Evolutionary conservation across 2,113 vertebrate species (phyloP).

Genomic region (Hylia prasina): DNA sequence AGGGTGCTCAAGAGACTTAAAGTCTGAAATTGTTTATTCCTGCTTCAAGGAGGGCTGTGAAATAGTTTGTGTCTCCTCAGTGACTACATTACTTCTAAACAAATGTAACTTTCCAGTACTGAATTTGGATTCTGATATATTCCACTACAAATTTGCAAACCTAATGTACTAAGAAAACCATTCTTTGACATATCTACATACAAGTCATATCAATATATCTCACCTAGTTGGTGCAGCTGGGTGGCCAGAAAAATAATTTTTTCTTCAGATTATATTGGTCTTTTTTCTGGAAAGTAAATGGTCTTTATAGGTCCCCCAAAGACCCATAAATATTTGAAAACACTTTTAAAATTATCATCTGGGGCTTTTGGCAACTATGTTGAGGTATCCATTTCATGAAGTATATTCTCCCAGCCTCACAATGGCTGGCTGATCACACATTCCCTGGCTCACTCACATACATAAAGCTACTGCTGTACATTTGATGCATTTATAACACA

Average conservation of each 20-base stretch:
- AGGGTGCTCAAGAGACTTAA: background rate
- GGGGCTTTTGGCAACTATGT: background rate
- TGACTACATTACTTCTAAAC: background rate
- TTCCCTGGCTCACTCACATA: conserved; percentile 1
- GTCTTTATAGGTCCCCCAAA: background rate
- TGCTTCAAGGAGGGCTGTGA: background rate
- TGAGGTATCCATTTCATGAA: conserved; percentile 22
- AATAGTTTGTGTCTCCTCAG: background rate
- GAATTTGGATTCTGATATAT: background rate
- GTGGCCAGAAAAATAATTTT: conserved; percentile 30
- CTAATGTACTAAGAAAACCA: background rate
- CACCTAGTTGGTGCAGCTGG: background rate
- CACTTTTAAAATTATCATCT: conserved; percentile 26
- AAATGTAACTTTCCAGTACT: background rate
- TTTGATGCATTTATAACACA: background rate
- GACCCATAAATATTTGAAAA: conserved; percentile 48
- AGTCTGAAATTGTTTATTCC: background rate
- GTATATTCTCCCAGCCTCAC: background rate
- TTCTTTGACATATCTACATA: background rate
- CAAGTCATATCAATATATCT: background rate
- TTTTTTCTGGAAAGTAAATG: conserved; percentile 20
- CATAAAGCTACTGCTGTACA: background rate
- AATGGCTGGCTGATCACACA: background rate
- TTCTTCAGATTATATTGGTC: conserved; percentile 6
- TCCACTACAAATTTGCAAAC: background rate